phyloP scores from a whole-genome alignment of 2,888 invertebrate species.

The Lypha dubia region DNA sequence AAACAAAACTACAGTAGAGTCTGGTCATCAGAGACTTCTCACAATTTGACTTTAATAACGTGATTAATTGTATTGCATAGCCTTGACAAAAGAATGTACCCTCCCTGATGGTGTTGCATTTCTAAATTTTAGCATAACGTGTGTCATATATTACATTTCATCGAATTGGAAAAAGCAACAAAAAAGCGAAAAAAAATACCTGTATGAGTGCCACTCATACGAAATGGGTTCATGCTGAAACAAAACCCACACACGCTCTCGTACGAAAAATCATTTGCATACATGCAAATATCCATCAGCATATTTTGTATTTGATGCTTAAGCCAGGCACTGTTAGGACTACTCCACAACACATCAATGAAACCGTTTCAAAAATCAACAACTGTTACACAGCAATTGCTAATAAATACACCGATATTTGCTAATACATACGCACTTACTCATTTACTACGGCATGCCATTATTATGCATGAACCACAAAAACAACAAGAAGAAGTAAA shows the following conservation, averaged over 20 bases:
- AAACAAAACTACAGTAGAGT: neutral
- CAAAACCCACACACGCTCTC: conserved; percentile 35
- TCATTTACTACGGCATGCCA: conserved; percentile 34
- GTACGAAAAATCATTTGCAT: conserved; percentile 24
- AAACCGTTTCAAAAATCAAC: conserved; percentile 5
- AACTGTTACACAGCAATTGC: conserved; percentile 16
- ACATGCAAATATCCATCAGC: neutral
- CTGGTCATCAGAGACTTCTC: neutral
- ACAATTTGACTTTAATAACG: neutral
- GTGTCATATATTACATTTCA: neutral
- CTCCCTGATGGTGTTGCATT: neutral
- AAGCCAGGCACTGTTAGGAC: neutral
- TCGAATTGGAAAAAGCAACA: neutral
- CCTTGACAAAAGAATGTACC: neutral
- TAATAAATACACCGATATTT: conserved; percentile 32
- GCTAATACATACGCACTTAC: neutral
- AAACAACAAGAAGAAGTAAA: conserved; percentile 29
- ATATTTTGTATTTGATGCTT: conserved; percentile 8
- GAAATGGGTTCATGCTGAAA: conserved; percentile 34
- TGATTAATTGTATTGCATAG: neutral
- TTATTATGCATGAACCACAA: conserved; percentile 70
- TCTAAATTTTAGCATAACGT: neutral
- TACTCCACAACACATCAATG: conserved; percentile 2
- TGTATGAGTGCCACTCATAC: conserved; percentile 34
- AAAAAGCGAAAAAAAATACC: conserved; percentile 2